Percentiles rank a stretch among this genome's conserved stretches.
Conservation (phyloP, 2,888 invertebrate species). For the Tetramorium bicarinatum region DNA sequence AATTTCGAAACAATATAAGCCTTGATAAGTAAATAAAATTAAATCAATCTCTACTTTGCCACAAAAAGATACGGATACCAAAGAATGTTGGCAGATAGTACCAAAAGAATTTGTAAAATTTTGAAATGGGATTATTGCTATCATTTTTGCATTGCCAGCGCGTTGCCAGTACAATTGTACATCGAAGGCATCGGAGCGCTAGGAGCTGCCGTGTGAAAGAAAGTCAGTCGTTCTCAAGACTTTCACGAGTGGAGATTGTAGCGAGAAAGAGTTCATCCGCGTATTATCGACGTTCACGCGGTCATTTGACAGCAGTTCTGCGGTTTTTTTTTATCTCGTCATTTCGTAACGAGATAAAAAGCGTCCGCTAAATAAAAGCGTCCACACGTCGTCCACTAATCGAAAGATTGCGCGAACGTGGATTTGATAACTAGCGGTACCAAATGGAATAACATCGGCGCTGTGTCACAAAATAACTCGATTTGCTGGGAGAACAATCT, state of each 20-base stretch:
- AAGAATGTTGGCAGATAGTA: not conserved
- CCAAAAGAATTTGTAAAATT: not conserved
- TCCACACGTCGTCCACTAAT: not conserved
- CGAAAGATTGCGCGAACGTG: not conserved
- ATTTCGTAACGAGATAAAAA: too few relatives aligned
- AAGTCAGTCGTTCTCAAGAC: constrained; percentile 65
- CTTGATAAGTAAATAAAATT: constrained; percentile 1
- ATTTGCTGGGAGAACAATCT: constrained; percentile 18
- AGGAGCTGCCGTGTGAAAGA: constrained; percentile 49
- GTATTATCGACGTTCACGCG: constrained; percentile 35
- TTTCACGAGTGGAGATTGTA: constrained; percentile 64
- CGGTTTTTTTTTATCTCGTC: not conserved
- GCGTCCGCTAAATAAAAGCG: not conserved
- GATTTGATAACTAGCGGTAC: not conserved
- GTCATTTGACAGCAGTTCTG: constrained; percentile 11
- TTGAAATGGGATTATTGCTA: not conserved
- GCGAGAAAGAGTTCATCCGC: constrained; percentile 57
- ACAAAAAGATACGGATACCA: not conserved
- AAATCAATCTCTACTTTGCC: not conserved
- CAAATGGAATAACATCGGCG: not conserved
- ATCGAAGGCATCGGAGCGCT: constrained; percentile 9
- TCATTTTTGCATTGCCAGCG: not conserved
- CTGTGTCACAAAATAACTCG: not conserved
- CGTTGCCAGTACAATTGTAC: constrained; percentile 6
- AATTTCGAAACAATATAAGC: not conserved